Conservation (phyloP, 2,113 vertebrate species). For the Pterophyllum scalare region DNA sequence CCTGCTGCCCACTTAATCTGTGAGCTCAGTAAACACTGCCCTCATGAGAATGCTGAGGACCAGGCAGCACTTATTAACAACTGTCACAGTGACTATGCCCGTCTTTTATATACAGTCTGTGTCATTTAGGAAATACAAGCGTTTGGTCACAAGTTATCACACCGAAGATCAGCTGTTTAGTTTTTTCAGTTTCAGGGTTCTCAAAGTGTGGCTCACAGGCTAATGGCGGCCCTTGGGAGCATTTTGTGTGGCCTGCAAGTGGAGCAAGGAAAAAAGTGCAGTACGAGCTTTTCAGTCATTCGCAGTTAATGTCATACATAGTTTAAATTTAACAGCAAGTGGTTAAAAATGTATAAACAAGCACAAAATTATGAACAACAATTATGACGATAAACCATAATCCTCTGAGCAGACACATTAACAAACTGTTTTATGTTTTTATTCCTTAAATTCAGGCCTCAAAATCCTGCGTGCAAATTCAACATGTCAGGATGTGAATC, state of each 20-base stretch:
- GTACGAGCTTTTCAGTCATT: not conserved
- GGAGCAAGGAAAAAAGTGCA: too few species aligned
- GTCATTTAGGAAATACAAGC: not conserved
- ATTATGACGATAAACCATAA: not conserved
- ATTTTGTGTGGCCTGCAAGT: not conserved
- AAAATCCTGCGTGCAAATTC: not conserved
- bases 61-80: too few species aligned
- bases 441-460: not conserved
- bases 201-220: not conserved
- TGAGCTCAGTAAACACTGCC: not conserved
- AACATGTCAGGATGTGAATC: too few species aligned
- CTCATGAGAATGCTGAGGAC: not conserved
- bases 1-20: too few species aligned
- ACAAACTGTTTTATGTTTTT: not conserved
- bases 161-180: not conserved
- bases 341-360: not conserved
- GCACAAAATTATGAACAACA: not conserved
- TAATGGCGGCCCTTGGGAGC: not conserved
- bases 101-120: constrained; percentile 1
- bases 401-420: not conserved
- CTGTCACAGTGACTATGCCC: too few species aligned
- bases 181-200: not conserved
- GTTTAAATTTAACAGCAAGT: not conserved
- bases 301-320: not conserved
- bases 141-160: not conserved